A percentile compares a stretch with the other conserved stretches of the same genome.
Conservation (phyloP, 2,797 vertebrate genomes). For the Sylvilagus floridanus region DNA sequence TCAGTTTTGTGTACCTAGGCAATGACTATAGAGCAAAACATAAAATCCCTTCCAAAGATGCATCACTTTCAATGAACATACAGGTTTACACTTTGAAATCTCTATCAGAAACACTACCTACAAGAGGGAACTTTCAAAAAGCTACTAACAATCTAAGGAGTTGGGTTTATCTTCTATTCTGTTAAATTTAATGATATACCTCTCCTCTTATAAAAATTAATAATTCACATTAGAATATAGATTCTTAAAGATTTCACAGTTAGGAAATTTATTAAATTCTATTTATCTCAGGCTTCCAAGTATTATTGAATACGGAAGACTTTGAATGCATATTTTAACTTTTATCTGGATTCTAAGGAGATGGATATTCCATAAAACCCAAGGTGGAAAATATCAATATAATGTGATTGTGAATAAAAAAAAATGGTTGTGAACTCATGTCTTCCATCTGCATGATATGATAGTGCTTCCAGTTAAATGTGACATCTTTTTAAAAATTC, state of each 20-base stretch:
- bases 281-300: background rate
- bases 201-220: constrained; percentile 42
- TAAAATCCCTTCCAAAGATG: background rate
- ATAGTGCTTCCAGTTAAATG: background rate
- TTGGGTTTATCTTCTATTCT: constrained; percentile 25
- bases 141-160: background rate
- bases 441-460: background rate
- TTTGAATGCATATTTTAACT: background rate
- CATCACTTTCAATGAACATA: background rate
- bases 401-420: background rate
- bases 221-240: background rate
- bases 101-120: constrained; percentile 11
- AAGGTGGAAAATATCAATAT: background rate
- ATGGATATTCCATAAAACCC: background rate
- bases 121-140: constrained; percentile 14
- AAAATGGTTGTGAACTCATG: background rate
- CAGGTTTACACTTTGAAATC: background rate
- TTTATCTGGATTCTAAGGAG: background rate
- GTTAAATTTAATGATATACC: constrained; percentile 35
- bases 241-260: background rate
- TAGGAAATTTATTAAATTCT: background rate
- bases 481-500: background rate
- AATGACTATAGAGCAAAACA: background rate
- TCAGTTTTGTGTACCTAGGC: background rate
- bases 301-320: background rate